Conservation (phyloP, 2,888 invertebrate genomes). For the Pseudanteris insignis region DNA sequence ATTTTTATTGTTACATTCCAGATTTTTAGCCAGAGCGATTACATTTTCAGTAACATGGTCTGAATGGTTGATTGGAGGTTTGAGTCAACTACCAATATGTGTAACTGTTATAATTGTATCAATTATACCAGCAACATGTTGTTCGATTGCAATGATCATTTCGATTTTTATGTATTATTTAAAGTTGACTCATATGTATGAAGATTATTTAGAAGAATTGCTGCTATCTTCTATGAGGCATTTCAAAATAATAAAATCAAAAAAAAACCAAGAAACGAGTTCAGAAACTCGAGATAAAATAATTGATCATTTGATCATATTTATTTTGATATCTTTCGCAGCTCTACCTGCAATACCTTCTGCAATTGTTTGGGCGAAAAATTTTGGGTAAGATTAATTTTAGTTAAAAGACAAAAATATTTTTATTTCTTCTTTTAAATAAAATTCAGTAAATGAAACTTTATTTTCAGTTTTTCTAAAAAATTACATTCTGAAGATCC, state of each 20-base stretch:
- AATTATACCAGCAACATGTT: constrained; percentile 76
- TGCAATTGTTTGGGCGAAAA: constrained; percentile 82
- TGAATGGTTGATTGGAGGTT: constrained; percentile 73
- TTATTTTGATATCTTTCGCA: constrained; percentile 74
- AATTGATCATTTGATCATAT: constrained; percentile 79
- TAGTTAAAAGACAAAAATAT: constrained; percentile 3
- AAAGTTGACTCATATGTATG: constrained; percentile 78
- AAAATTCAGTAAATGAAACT: no score
- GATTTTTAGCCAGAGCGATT: constrained; percentile 68
- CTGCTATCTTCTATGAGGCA: constrained; percentile 67
- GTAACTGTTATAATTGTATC: constrained; percentile 74
- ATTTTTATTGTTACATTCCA: constrained; percentile 33
- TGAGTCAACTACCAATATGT: constrained; percentile 76
- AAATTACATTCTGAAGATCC: constrained; percentile 59
- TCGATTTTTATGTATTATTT: constrained; percentile 61
- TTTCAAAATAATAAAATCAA: constrained; percentile 66
- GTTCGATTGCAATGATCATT: constrained; percentile 74
- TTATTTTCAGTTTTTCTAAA: constrained; percentile 53
- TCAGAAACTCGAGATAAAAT: constrained; percentile 62
- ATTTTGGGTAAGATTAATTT: constrained; percentile 72
- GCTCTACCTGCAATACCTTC: constrained; percentile 77
- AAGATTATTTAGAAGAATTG: constrained; percentile 77
- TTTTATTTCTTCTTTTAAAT: no score
- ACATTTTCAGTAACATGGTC: constrained; percentile 69
- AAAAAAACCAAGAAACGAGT: constrained; percentile 42